phyloP scores from a whole-genome alignment of 1,140 invertebrate genomes.

The Acyrthosiphon pisum region DNA sequence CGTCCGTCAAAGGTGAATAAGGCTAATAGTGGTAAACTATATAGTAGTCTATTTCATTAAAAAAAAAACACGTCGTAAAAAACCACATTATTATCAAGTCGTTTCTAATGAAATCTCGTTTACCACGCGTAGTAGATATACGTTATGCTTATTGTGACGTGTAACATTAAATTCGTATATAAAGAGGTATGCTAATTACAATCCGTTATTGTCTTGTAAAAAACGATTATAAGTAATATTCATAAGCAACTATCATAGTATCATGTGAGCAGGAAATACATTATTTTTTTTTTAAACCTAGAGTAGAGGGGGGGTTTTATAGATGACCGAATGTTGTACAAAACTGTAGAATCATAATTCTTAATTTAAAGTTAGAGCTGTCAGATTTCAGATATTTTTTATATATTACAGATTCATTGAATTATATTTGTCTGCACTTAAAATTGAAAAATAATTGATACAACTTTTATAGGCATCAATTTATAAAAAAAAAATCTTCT shows the following conservation, averaged over 20 bases:
- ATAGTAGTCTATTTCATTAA: background rate
- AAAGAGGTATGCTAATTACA: background rate
- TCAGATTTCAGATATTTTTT: background rate
- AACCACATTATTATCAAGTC: background rate
- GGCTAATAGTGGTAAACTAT: background rate
- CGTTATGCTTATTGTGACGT: background rate
- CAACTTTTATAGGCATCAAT: background rate
- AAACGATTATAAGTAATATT: slow-evolving; percentile 11
- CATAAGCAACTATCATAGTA: background rate
- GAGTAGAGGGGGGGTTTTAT: background rate
- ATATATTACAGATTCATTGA: background rate
- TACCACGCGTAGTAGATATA: background rate
- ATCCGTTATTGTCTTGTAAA: background rate
- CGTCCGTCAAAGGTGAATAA: slow-evolving; percentile 6
- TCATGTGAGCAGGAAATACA: slow-evolving; percentile 2
- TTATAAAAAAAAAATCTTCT: background rate
- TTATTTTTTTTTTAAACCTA: background rate
- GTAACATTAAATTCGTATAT: background rate
- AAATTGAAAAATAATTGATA: background rate
- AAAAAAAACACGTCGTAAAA: background rate
- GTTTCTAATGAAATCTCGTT: background rate
- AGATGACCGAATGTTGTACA: background rate
- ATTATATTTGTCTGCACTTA: background rate
- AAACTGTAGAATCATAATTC: background rate
- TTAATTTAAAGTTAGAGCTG: background rate